Percentiles rank a stretch among this genome's conserved stretches.
Evolutionary conservation across 2,113 vertebrate genomes (phyloP).

Genomic region (Eubucco bourcierii): DNA sequence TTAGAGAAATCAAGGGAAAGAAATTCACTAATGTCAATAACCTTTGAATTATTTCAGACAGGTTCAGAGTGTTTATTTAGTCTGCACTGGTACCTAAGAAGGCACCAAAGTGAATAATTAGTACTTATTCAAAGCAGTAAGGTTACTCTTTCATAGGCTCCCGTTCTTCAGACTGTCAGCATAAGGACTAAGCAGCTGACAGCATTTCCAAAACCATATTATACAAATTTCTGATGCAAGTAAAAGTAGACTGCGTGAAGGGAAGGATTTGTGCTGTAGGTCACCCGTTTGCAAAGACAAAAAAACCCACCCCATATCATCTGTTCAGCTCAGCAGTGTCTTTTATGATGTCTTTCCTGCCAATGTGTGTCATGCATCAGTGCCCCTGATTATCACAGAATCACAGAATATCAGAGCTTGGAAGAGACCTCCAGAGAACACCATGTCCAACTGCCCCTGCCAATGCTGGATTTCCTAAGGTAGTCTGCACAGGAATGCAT

Average conservation of each 20-base stretch:
- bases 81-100: not conserved
- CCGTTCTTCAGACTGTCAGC: not conserved
- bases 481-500: too few species aligned
- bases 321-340: not conserved
- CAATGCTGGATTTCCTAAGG: too few species aligned
- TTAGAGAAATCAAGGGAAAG: not conserved
- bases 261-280: not conserved
- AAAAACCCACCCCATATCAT: too few species aligned
- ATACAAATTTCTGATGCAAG: not conserved
- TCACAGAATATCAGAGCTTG: too few species aligned
- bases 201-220: not conserved
- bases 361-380: not conserved
- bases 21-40: not conserved
- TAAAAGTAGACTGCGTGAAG: not conserved
- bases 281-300: not conserved
- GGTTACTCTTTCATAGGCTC: not conserved
- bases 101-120: too few species aligned
- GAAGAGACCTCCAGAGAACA: too few species aligned
- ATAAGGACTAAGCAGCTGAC: not conserved
- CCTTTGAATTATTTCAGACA: not conserved
- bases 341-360: not conserved
- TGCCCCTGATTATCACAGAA: not conserved
- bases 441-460: too few species aligned
- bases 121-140: not conserved
- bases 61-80: not conserved